Percentiles rank a stretch among this genome's conserved stretches.
These are phyloP conservation scores for Oplegnathus fasciatus DNA, from an alignment of 2,113 vertebrate genomes.

Conservation along the genomic window DNA sequence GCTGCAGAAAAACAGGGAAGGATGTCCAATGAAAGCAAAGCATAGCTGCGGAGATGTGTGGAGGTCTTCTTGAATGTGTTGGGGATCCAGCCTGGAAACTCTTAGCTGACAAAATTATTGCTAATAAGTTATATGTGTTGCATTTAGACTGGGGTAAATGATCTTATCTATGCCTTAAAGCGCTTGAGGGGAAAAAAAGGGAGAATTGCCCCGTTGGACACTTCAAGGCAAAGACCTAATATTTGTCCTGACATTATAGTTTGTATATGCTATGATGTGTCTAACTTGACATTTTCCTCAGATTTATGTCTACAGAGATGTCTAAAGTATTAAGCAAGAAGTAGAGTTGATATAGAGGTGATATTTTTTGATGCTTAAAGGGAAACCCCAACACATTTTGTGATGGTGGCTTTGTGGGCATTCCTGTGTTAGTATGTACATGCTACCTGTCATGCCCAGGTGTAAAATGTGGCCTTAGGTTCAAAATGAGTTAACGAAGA, in stretches of 20 bases:
- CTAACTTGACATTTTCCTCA: not conserved
- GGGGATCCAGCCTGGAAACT: not conserved
- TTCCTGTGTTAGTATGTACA: not conserved
- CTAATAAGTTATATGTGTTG: conserved; percentile 10
- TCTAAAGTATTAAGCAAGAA: not conserved
- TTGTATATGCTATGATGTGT: conserved; percentile 19
- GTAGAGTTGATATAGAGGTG: conserved; percentile 5
- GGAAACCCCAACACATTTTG: conserved; percentile 34
- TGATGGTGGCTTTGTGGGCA: conserved; percentile 10
- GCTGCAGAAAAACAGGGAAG: not conserved
- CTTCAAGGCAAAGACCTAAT: not conserved
- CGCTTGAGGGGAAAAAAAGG: not conserved
- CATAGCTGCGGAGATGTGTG: conserved; percentile 21
- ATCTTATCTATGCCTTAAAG: conserved; percentile 62
- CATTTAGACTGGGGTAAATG: not conserved
- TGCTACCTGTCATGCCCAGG: conserved; percentile 9
- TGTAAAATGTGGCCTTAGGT: conserved; percentile 67
- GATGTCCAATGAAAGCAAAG: conserved; percentile 49
- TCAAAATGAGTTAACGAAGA: conserved; percentile 16
- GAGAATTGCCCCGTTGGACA: not conserved
- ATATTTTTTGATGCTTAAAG: conserved; percentile 61
- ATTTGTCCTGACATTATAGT: conserved; percentile 32
- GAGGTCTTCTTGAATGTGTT: conserved; percentile 35
- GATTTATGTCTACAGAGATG: not conserved
- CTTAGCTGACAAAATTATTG: not conserved